phyloP scores from a whole-genome alignment of 1,140 invertebrate species.

The Bradynema listronoti region DNA sequence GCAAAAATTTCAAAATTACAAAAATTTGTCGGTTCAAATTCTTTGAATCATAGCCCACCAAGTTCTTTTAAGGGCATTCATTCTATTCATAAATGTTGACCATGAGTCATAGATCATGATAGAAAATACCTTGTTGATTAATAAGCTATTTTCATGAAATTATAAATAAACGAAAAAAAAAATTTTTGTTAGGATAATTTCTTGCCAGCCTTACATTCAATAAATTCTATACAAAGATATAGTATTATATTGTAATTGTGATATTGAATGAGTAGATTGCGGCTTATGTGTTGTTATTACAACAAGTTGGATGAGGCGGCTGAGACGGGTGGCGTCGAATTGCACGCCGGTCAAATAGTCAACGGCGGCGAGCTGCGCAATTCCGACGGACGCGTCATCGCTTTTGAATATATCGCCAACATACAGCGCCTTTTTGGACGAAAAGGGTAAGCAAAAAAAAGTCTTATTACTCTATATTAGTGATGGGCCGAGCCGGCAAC shows the following conservation, averaged over 20 bases:
- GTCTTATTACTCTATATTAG: neutral
- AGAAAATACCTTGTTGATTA: no score
- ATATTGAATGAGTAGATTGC: neutral
- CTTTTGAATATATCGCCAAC: constrained; percentile 47
- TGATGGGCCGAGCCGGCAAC: neutral
- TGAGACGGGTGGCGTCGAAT: constrained; percentile 33
- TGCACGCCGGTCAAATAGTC: constrained; percentile 41
- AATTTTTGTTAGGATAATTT: no score
- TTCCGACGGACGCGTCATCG: constrained; percentile 34
- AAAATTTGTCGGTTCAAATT: no score
- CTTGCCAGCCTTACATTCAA: neutral
- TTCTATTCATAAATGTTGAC: no score
- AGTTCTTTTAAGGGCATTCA: no score
- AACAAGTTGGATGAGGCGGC: constrained; percentile 22
- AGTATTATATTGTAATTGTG: neutral
- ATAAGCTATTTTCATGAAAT: no score
- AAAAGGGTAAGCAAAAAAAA: constrained; percentile 14
- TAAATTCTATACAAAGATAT: neutral
- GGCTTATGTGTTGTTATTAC: constrained; percentile 43
- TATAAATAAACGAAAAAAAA: no score
- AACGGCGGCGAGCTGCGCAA: constrained; percentile 45
- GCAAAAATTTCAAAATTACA: no score
- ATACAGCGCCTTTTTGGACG: constrained; percentile 30
- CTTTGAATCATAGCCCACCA: no score
- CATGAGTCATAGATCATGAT: no score